Evolutionary conservation across 2,113 vertebrate species (phyloP).

Genomic region (Lophius piscatorius): DNA sequence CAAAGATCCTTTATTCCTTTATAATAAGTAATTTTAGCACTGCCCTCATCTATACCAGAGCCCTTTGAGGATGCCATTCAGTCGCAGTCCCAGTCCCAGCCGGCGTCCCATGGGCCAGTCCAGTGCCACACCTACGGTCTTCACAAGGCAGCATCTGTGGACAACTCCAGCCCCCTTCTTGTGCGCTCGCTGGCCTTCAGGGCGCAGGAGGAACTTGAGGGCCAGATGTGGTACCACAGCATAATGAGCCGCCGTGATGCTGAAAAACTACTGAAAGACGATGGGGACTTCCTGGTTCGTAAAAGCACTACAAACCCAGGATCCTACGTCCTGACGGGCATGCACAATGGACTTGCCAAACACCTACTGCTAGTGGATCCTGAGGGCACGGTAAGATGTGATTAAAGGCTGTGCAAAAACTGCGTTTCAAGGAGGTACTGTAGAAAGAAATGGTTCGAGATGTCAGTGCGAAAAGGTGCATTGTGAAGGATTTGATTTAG

Average conservation of each 20-base stretch:
- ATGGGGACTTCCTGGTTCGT: constrained; percentile 95
- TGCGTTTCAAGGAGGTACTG: no score
- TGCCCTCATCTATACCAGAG: constrained; percentile 76
- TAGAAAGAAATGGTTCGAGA: no score
- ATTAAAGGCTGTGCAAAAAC: not conserved
- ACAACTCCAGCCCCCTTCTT: constrained; percentile 86
- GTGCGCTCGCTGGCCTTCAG: constrained; percentile 78
- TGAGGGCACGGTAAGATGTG: constrained; percentile 88
- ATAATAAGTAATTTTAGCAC: no score
- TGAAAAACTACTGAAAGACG: constrained; percentile 88
- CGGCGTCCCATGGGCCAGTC: constrained; percentile 58
- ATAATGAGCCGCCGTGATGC: constrained; percentile 95
- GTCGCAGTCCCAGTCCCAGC: constrained; percentile 75
- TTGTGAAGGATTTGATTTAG: not conserved
- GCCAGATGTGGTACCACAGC: constrained; percentile 91
- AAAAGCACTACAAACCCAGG: constrained; percentile 95
- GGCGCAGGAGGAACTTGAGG: constrained; percentile 84
- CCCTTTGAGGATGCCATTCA: constrained; percentile 95
- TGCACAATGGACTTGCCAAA: constrained; percentile 93
- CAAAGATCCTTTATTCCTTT: no score
- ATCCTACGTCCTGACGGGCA: constrained; percentile 94
- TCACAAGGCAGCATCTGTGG: constrained; percentile 84
- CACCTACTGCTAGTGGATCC: constrained; percentile 96
- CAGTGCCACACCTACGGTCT: constrained; percentile 76
- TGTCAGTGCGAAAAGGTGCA: no score